Conservation (phyloP, 1,140 invertebrate genomes). For the Drosophila mauritiana region DNA sequence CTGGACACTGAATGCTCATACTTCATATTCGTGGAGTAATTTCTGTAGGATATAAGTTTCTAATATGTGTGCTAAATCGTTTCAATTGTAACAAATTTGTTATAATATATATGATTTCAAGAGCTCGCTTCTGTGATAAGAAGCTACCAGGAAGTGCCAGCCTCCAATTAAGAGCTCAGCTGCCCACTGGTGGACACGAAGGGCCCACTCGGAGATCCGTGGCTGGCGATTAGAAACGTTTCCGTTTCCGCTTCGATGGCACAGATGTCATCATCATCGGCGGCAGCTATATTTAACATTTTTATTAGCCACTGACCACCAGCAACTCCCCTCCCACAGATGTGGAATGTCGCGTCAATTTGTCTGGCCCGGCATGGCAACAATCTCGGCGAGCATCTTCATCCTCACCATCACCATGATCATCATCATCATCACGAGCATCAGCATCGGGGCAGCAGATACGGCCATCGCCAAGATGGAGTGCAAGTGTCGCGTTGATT, state of each 20-base stretch:
- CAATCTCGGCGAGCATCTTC: constrained; percentile 50
- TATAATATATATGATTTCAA: not conserved
- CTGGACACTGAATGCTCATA: too few species aligned
- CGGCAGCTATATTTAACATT: constrained; percentile 72
- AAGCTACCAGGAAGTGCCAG: not conserved
- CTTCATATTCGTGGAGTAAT: too few species aligned
- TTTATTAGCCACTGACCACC: constrained; percentile 32
- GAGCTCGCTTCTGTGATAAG: too few species aligned
- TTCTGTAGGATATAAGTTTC: not conserved
- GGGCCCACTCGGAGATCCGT: constrained; percentile 57
- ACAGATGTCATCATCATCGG: constrained; percentile 40
- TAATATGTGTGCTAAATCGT: not conserved
- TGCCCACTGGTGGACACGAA: constrained; percentile 8
- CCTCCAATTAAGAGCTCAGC: constrained; percentile 18
- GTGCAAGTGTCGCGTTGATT: constrained; percentile 84
- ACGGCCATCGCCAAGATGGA: constrained; percentile 66
- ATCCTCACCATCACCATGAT: constrained; percentile 19
- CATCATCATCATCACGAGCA: not conserved
- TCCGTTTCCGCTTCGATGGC: constrained; percentile 62
- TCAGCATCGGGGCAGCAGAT: constrained; percentile 39
- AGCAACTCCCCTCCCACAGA: constrained; percentile 21
- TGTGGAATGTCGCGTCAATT: constrained; percentile 80
- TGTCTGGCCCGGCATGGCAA: constrained; percentile 72
- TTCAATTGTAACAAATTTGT: not conserved
- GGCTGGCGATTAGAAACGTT: constrained; percentile 65